Percentiles rank a stretch among this genome's conserved stretches.
phyloP scores from a whole-genome alignment of 2,888 invertebrate genomes.

The Hofmannophila pseudospretella region DNA sequence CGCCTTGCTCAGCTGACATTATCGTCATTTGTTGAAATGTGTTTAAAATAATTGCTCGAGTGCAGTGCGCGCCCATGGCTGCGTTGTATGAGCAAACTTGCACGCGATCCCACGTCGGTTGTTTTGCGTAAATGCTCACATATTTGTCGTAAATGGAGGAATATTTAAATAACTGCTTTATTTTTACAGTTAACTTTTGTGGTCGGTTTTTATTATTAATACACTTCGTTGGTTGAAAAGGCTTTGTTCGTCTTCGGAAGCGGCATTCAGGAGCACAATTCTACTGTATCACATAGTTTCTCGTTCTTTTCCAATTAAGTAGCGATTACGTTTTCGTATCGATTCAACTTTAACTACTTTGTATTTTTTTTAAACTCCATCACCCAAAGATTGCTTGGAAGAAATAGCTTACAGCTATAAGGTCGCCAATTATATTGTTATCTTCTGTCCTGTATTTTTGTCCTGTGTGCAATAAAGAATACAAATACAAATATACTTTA shows the following conservation, averaged over 20 bases:
- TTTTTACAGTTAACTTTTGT: conserved; percentile 40
- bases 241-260: conserved; percentile 24
- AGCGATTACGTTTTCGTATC: too few species aligned
- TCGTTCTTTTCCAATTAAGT: too few species aligned
- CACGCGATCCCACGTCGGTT: conserved; percentile 63
- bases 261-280: too few species aligned
- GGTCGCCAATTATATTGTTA: too few species aligned
- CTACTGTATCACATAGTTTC: too few species aligned
- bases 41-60: conserved; percentile 74
- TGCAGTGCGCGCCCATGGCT: conserved; percentile 61
- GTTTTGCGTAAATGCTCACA: conserved; percentile 72
- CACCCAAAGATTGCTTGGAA: too few species aligned
- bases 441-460: too few species aligned
- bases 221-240: conserved; percentile 19
- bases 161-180: conserved; percentile 46
- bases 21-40: conserved; percentile 76
- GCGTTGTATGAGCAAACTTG: conserved; percentile 64
- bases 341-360: too few species aligned
- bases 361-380: too few species aligned
- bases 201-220: conserved; percentile 23
- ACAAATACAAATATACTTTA: too few species aligned
- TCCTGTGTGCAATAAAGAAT: too few species aligned
- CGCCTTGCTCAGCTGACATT: conserved; percentile 61
- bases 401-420: too few species aligned
- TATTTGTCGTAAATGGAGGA: conserved; percentile 64